Conservation (phyloP, 2,113 vertebrate species). For the Ptychochromis oligacanthus region DNA sequence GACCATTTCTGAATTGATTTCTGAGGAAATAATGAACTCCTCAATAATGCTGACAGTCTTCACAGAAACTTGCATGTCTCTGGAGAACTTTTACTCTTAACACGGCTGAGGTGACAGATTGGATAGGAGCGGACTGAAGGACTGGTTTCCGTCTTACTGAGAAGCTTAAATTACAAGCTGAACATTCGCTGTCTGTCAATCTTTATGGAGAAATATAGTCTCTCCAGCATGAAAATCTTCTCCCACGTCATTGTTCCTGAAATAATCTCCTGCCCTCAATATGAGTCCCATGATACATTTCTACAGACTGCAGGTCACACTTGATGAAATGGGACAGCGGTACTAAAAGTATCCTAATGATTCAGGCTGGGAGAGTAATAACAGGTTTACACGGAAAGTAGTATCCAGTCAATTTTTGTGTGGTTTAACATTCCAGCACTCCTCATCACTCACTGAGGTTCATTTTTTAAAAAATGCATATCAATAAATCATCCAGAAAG, state of each 20-base stretch:
- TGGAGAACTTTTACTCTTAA: constrained; percentile 41
- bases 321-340: constrained; percentile 69
- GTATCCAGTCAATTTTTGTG: constrained; percentile 12
- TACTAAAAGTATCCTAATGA: constrained; percentile 62
- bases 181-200: constrained; percentile 38
- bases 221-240: constrained; percentile 28
- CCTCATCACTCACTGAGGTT: background rate
- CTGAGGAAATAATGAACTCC: constrained; percentile 55
- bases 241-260: constrained; percentile 65
- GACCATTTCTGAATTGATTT: constrained; percentile 42
- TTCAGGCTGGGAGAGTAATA: constrained; percentile 2
- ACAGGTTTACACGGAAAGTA: constrained; percentile 22
- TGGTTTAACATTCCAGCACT: background rate
- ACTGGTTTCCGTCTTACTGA: constrained; percentile 15
- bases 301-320: constrained; percentile 66
- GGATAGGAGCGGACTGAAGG: constrained; percentile 33
- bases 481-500: background rate
- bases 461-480: constrained; percentile 1
- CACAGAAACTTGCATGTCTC: constrained; percentile 42
- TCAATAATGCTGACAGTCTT: constrained; percentile 42
- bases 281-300: constrained; percentile 53
- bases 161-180: constrained; percentile 7
- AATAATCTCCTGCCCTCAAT: constrained; percentile 77
- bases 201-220: constrained; percentile 33
- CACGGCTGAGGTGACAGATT: constrained; percentile 44